Evolutionary conservation across 2,113 vertebrate genomes (phyloP).

Genomic region (Geococcyx californianus): DNA sequence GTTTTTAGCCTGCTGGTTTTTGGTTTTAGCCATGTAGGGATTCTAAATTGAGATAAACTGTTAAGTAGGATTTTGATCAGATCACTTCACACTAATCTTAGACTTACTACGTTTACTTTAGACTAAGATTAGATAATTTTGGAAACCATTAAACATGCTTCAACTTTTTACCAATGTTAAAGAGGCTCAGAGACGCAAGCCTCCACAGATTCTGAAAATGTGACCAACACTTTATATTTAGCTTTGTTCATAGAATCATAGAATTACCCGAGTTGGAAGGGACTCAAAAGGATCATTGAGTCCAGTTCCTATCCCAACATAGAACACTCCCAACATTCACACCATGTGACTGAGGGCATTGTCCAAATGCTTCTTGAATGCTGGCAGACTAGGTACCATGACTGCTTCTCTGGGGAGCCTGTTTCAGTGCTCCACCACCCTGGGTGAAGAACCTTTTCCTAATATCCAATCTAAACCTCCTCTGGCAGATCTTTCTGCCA

Average conservation of each 20-base stretch:
- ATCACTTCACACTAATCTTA: not conserved
- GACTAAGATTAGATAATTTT: not conserved
- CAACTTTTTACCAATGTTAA: not conserved
- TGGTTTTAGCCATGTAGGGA: not conserved
- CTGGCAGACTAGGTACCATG: too few species aligned
- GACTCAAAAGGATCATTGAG: too few species aligned
- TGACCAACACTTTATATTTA: slow-evolving; percentile 35
- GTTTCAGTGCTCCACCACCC: too few species aligned
- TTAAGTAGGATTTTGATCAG: not conserved
- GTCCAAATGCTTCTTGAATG: too few species aligned
- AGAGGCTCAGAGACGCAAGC: not conserved
- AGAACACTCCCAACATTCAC: too few species aligned
- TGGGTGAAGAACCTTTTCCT: too few species aligned
- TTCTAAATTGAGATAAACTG: not conserved
- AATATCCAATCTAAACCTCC: too few species aligned
- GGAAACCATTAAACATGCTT: not conserved
- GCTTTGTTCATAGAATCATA: slow-evolving; percentile 18
- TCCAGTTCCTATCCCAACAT: too few species aligned
- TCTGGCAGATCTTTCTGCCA: not conserved
- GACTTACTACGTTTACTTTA: not conserved
- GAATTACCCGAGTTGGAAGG: too few species aligned
- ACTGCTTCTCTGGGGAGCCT: too few species aligned
- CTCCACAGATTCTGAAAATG: slow-evolving; percentile 22
- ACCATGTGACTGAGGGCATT: too few species aligned
- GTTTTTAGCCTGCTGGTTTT: not conserved